Conservation (phyloP, 1,140 invertebrate species). For the Lethocerus indicus region DNA sequence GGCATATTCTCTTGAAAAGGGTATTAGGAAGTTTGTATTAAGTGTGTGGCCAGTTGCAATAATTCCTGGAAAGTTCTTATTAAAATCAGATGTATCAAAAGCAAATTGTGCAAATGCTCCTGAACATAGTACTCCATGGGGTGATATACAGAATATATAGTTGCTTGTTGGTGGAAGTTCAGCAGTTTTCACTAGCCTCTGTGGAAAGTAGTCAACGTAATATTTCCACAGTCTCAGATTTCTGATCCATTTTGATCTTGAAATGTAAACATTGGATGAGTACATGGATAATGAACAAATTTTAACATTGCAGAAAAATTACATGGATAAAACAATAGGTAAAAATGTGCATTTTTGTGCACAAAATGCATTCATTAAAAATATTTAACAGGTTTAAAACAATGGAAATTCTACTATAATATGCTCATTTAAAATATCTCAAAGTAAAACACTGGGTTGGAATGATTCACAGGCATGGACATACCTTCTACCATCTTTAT, state of each 20-base stretch:
- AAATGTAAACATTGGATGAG: no score
- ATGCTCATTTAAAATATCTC: no score
- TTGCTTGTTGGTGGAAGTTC: constrained; percentile 61
- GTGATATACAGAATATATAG: constrained; percentile 73
- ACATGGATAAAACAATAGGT: background rate
- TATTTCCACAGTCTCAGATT: constrained; percentile 39
- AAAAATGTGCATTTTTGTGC: background rate
- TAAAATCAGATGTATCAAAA: constrained; percentile 52
- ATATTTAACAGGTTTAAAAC: background rate
- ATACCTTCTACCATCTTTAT: constrained; percentile 43
- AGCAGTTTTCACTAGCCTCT: constrained; percentile 59
- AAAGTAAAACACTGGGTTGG: no score
- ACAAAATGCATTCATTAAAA: background rate
- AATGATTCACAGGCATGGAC: no score
- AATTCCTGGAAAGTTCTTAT: constrained; percentile 58
- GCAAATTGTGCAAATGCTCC: constrained; percentile 60
- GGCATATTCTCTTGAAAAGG: constrained; percentile 8
- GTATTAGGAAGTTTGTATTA: constrained; percentile 7
- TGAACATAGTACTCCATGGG: constrained; percentile 69
- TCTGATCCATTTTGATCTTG: constrained; percentile 1
- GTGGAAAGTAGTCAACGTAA: constrained; percentile 65
- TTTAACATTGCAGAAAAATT: no score
- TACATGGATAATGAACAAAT: no score
- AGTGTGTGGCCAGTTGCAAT: constrained; percentile 16
- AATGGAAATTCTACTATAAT: no score